Conservation (phyloP, 2,113 vertebrate genomes). For the Poeciliopsis turrubarensis region DNA sequence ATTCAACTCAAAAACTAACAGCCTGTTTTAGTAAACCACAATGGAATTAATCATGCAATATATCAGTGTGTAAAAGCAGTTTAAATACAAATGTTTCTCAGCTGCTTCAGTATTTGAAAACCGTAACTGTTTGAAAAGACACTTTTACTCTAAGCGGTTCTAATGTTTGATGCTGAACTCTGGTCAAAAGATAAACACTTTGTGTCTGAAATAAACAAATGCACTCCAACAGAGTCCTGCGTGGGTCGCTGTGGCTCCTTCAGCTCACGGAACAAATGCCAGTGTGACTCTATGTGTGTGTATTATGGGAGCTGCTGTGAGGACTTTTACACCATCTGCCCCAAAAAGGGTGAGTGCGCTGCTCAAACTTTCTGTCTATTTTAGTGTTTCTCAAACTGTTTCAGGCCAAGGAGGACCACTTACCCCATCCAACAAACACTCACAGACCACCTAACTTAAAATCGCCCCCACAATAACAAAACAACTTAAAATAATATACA, state of each 20-base stretch:
- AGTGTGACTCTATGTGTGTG: slow-evolving; percentile 90
- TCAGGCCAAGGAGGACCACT: too few relatives aligned
- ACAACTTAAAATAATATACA: too few relatives aligned
- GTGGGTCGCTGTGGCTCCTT: slow-evolving; percentile 85
- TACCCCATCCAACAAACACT: too few relatives aligned
- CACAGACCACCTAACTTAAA: too few relatives aligned
- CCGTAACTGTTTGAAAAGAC: not conserved
- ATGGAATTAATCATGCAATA: not conserved
- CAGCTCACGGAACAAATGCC: slow-evolving; percentile 80
- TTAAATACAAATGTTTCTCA: not conserved
- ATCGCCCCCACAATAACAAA: too few relatives aligned
- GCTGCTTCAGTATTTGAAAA: too few relatives aligned
- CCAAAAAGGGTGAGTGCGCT: slow-evolving; percentile 80
- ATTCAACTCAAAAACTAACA: not conserved
- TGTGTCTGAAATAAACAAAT: slow-evolving; percentile 9
- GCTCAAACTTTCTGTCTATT: not conserved
- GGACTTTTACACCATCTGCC: slow-evolving; percentile 83
- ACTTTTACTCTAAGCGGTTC: not conserved
- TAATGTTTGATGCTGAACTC: not conserved
- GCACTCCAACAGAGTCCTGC: slow-evolving; percentile 84
- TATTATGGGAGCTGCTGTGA: slow-evolving; percentile 93
- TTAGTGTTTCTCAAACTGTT: too few relatives aligned
- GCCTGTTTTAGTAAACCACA: not conserved
- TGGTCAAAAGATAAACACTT: not conserved
- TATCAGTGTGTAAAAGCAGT: not conserved